Percentiles rank a stretch among this genome's conserved stretches.
phyloP scores from a whole-genome alignment of 2,888 invertebrate genomes.

The Toxonevra muliebris region DNA sequence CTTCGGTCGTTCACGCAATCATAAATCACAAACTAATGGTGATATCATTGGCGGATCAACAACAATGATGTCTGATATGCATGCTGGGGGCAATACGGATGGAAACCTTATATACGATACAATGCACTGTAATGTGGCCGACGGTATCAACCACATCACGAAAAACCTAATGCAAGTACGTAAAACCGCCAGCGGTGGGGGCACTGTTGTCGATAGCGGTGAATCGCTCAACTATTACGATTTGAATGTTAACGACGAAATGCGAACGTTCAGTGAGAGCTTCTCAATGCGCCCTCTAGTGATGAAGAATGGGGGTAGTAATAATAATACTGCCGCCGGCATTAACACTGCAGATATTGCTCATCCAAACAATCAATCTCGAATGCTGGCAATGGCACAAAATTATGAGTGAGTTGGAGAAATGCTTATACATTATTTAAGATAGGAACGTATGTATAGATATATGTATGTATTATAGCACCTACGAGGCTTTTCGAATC shows the following conservation, averaged over 20 bases:
- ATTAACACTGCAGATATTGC: slow-evolving; percentile 44
- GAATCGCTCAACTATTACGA: slow-evolving; percentile 33
- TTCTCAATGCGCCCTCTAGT: slow-evolving; percentile 73
- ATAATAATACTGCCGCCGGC: slow-evolving; percentile 40
- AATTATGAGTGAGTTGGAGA: slow-evolving; percentile 59
- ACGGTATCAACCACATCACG: slow-evolving; percentile 63
- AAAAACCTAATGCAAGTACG: slow-evolving; percentile 61
- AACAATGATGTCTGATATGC: slow-evolving; percentile 11
- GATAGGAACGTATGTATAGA: slow-evolving; percentile 4
- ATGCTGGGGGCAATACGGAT: neutral
- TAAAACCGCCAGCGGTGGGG: slow-evolving; percentile 45
- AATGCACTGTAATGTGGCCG: slow-evolving; percentile 60
- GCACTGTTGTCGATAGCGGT: slow-evolving; percentile 39
- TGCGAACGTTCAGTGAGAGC: slow-evolving; percentile 69
- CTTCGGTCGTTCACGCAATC: slow-evolving; percentile 52
- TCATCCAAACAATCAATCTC: slow-evolving; percentile 40
- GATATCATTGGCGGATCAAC: slow-evolving; percentile 31
- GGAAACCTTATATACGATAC: slow-evolving; percentile 53
- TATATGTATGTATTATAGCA: slow-evolving; percentile 8
- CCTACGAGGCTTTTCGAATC: neutral
- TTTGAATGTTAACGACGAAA: slow-evolving; percentile 47
- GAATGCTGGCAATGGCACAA: slow-evolving; percentile 38
- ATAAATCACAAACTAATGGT: slow-evolving; percentile 54
- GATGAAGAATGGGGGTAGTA: slow-evolving; percentile 53
- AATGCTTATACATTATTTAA: neutral